Base-by-base conservation (phyloP, 2,888 invertebrate species). In the Desoria tigrina region DNA sequence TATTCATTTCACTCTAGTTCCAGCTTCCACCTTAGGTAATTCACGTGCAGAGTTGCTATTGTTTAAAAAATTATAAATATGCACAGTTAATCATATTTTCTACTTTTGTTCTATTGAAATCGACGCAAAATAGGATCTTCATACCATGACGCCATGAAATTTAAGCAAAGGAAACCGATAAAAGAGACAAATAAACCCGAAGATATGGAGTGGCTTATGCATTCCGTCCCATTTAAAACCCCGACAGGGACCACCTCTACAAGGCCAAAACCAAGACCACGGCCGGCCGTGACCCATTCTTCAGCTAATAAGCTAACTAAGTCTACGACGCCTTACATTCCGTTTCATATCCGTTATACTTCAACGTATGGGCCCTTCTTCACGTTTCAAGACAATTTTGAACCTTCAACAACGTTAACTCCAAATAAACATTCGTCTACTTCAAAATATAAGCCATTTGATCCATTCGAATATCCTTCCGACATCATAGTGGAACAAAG, bases 1-100 rank as follows among this genome's bases (percentile, higher is more conserved):
- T 2, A 65, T 73, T 11, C 66, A 74, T 50, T 74, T 74, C 54
- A 72, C 66, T 0, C 42, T 74, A 7, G 57, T 66, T 18, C 71
- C 71, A 3, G 65, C 62, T 55, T 16, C 32, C 7, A 21, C 6
- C 6, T 21, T 26, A 21, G 18, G 24, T 14, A 51, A 26, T 6
- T 6, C 32, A 11, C 18, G 54, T 54, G 27, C 53, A 24, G 23
- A 53, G 26, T 26, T 49, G 16, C 9, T 39, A 39, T 16, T 11
- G 16, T 39, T 39, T 49, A 49, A 49, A 49, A 16, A 49, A 11
- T n/a, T 49, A 49, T 18, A 49, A n/a, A 49, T 18, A 49, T 11
- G 21, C 16, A 16, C 39, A 39, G 16, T 11, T n/a, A n/a, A n/a
- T n/a, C n/a, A n/a, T n/a, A n/a, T n/a, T n/a, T n/a, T n/a, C n/a